Conservation (phyloP, 2,113 vertebrate species). For the Gobius niger region DNA sequence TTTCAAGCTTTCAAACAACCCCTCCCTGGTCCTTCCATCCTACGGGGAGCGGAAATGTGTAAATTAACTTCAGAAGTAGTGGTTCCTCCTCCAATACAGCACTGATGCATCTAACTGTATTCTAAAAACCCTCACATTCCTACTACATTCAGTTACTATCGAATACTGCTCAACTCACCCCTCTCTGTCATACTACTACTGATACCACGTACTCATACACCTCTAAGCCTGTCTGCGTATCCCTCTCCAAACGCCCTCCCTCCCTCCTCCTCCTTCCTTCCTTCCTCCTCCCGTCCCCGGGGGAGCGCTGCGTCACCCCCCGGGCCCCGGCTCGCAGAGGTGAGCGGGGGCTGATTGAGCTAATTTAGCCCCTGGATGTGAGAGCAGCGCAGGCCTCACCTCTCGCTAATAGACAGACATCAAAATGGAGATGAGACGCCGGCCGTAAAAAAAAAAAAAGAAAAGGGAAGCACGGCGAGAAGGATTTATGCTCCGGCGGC, state of each 20-base stretch:
- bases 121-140: no score
- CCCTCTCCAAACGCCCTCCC: neutral
- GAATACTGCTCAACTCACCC: no score
- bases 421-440: conserved; percentile 75
- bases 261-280: neutral
- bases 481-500: conserved; percentile 72
- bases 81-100: no score
- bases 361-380: conserved; percentile 80
- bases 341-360: conserved; percentile 80
- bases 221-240: neutral
- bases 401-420: conserved; percentile 79
- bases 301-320: conserved; percentile 72
- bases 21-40: no score
- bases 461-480: conserved; percentile 14
- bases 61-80: no score
- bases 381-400: conserved; percentile 76
- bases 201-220: no score
- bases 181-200: no score
- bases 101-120: no score
- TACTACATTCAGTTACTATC: no score
- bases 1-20: no score
- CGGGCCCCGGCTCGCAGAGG: conserved; percentile 69
- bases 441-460: conserved; percentile 66
- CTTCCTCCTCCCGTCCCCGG: conserved; percentile 41
- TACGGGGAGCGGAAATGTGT: no score